Evolutionary conservation across 2,113 vertebrate genomes (phyloP), one percentile per base, ranked within the genome.

Genomic region (Phylloscopus trochiloides): DNA sequence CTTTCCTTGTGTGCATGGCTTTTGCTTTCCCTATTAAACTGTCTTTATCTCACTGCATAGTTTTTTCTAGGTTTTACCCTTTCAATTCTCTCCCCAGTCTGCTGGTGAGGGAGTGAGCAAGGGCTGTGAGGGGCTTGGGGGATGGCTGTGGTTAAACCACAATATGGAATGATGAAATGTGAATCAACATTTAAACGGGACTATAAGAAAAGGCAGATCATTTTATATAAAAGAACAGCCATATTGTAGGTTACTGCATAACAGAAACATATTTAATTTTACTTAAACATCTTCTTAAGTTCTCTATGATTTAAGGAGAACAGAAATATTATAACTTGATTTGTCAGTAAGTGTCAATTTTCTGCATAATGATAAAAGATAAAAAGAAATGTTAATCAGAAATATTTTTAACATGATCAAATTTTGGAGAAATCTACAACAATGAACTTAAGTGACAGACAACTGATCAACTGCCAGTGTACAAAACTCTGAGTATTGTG

Each of bases 381-480:
- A 67, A 50, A 34, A 55, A 65, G 22, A 38, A 36, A 66, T 34
- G 1, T 18, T 24, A 59, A 67, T 54, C 8, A 40, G 21, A 88
- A 88, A 45, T 65, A 85, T 29, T 86, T 61, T 26, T 26, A 91
- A 55, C 36, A 38, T 17, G 5, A 66, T 45, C 40, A 86, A 29
- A 66, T 36, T 86, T 32, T 45, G 25, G 96, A 95, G 91, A 97
- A 98, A 98, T 98, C 97, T 94, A 93, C 96, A 98, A 97, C 96
- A 98, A 97, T 95, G 98, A 98, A 98, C 96, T 98, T 98, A 97
- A 98, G 97, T 88, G 96, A 98, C 73, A 98, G 96, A 97, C 96
- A 96, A 94, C 76, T 95, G 95, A 98, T 96, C 97, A 97, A 98
- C 95, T 97, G 96, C 96, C 93, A 92, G 58, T 95, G 96, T 79